Base-by-base conservation (phyloP, 64 coral and sea anemone species). In the Pachyseris speciosa region DNA sequence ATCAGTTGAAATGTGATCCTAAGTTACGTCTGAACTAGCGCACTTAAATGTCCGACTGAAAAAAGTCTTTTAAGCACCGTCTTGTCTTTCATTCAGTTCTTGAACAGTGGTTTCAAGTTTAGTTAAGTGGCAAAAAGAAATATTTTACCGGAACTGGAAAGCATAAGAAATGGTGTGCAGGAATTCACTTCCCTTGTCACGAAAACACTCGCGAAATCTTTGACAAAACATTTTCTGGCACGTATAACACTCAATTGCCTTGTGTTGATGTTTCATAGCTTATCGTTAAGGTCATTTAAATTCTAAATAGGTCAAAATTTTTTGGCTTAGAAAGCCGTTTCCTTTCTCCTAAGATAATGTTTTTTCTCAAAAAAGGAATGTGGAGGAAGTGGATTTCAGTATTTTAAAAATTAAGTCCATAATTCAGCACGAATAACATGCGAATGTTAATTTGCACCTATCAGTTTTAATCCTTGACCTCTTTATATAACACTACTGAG, bases 151-250 rank as follows among this genome's bases (percentile, higher is more conserved):
- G 34, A 81, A 63, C 63, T n/a, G n/a, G 22, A 60, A 60, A 61
- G 7, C n/a, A 40, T 24, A 37, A 28, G 37, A 9, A 40, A 22
- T 39, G n/a, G 52, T 60, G 77, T 60, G 77, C 53, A 61, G 77
- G 77, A 61, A 81, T 81, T 53, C 32, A 81, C 34, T 63, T 26
- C 27, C 31, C 77, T 13, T 37, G 77, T 81, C 77, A 81, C 77
- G 77, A 63, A 71, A 81, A 81, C 53, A 81, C 34, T 36, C 33
- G 4, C 55, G 36, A 63, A 37, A 25, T 40, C 32, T 41, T 38
- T 41, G 36, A 5, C 20, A 57, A 81, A 81, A 63, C 55, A 60
- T 37, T 81, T 57, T 61, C 31, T 39, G 53, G 77, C 31, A 81
- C 52, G 34, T 81, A 80, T 26, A 80, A 60, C 75, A 80, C 33